Conservation (phyloP, 2,797 vertebrate species). For the Sus cebifrons region DNA sequence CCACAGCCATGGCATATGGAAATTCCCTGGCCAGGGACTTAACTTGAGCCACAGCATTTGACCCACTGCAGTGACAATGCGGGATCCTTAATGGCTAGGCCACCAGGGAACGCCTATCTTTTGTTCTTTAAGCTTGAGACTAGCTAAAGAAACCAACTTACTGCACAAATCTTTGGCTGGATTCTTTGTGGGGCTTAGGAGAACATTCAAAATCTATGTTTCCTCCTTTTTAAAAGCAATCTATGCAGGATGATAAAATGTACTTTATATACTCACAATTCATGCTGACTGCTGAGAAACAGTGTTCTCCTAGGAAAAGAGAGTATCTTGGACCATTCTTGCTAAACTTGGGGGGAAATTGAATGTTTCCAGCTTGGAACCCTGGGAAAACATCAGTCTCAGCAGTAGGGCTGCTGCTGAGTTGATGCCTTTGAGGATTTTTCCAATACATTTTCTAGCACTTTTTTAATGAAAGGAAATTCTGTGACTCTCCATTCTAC, state of each 20-base stretch:
- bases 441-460: background rate
- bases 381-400: background rate
- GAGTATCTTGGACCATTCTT: background rate
- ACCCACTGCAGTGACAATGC: too few species aligned
- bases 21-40: too few species aligned
- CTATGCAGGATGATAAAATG: background rate
- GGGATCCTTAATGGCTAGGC: too few species aligned
- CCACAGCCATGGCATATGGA: too few species aligned
- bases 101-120: background rate
- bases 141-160: constrained; percentile 26
- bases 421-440: constrained; percentile 54
- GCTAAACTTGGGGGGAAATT: constrained; percentile 45
- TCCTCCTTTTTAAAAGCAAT: background rate
- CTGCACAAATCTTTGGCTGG: background rate
- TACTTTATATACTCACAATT: background rate
- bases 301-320: constrained; percentile 59
- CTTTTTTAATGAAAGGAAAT: constrained; percentile 54
- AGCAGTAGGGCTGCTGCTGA: constrained; percentile 3
- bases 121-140: constrained; percentile 6
- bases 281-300: constrained; percentile 29
- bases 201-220: constrained; percentile 34
- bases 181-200: constrained; percentile 59
- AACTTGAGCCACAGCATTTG: too few species aligned
- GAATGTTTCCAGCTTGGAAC: constrained; percentile 1
- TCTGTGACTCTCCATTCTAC: constrained; percentile 27